These are phyloP conservation scores for Drosophila histrio DNA, from an alignment of 2,888 invertebrate genomes.

Conservation along the genomic window DNA sequence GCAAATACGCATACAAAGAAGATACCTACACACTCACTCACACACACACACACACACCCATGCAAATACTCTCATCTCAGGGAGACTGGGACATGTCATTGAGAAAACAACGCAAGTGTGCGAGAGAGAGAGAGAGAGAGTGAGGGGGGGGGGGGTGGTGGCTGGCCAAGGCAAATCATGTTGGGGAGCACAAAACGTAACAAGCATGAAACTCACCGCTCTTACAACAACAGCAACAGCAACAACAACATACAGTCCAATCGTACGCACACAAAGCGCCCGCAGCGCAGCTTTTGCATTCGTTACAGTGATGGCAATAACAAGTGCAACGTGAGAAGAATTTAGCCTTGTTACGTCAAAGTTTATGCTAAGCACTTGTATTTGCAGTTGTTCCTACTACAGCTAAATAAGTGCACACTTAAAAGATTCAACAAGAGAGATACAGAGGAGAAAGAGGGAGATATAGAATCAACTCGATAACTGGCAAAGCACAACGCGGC, in stretches of 20 bases:
- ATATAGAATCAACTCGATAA: neutral
- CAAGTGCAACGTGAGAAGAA: conserved; percentile 24
- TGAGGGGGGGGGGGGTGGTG: too few species aligned
- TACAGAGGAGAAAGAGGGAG: neutral
- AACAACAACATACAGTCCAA: neutral
- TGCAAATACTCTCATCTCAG: neutral
- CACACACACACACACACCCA: neutral
- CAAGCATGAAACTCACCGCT: conserved; percentile 41
- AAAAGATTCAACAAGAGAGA: neutral
- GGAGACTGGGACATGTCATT: conserved; percentile 49
- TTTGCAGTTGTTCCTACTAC: conserved; percentile 5
- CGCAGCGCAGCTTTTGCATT: conserved; percentile 31
- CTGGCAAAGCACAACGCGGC: neutral
- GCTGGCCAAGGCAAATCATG: conserved; percentile 22
- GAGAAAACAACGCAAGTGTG: conserved; percentile 27
- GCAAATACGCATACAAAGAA: conserved; percentile 42
- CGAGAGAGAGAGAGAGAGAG: neutral
- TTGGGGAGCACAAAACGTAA: conserved; percentile 37
- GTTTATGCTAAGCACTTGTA: conserved; percentile 9
- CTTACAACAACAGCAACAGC: conserved; percentile 27
- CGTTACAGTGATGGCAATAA: conserved; percentile 35
- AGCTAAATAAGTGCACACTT: conserved; percentile 5
- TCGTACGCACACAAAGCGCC: conserved; percentile 16
- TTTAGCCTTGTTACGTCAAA: conserved; percentile 14
- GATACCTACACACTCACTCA: conserved; percentile 23